These are phyloP conservation scores for Aricia artaxerxes DNA, from an alignment of 2,888 invertebrate species.

Conservation along the genomic window DNA sequence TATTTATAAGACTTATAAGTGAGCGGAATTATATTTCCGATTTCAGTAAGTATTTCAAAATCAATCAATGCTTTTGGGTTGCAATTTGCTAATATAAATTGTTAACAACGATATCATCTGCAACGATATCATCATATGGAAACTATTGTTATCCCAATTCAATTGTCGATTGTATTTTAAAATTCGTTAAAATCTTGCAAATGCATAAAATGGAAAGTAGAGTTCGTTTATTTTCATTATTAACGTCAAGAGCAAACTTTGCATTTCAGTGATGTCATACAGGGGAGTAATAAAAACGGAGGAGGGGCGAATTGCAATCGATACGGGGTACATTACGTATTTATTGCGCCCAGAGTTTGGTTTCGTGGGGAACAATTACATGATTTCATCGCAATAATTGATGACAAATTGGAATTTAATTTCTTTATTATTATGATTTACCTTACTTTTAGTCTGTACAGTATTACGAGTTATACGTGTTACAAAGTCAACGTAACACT, in stretches of 20 bases:
- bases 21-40: background rate
- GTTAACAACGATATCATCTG: background rate
- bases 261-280: constrained; percentile 60
- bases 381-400: constrained; percentile 39
- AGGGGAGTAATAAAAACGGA: constrained; percentile 60
- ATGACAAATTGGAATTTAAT: background rate
- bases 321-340: constrained; percentile 68
- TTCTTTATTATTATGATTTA: background rate
- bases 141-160: background rate
- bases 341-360: constrained; percentile 61
- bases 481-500: background rate
- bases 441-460: background rate
- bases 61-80: background rate
- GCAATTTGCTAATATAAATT: background rate
- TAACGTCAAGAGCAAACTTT: constrained; percentile 42
- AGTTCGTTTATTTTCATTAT: constrained; percentile 33
- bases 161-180: background rate
- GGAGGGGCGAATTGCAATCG: constrained; percentile 56
- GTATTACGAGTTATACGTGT: background rate
- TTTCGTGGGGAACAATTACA: constrained; percentile 52
- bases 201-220: constrained; percentile 16
- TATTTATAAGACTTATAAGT: background rate
- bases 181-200: constrained; percentile 15
- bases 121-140: background rate
- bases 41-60: background rate